Evolutionary conservation across 2,888 invertebrate genomes (phyloP), one percentile per base, ranked within the genome.

Genomic region (Muschampia plurimacula): DNA sequence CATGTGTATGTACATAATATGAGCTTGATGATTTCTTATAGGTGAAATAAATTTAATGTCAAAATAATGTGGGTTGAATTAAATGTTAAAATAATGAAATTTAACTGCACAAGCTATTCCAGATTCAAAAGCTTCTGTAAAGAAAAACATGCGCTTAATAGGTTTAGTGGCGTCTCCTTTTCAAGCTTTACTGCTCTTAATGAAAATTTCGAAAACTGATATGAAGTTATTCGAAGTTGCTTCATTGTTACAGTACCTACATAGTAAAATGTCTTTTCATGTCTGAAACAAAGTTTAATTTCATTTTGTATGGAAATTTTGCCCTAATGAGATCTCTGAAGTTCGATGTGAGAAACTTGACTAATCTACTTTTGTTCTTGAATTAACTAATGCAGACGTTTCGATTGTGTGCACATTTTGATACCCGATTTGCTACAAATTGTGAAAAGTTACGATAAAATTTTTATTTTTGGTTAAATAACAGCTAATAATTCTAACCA

Each of bases 221-320:
- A 9, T 62, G 39, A 49, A 69, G 62, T 49, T 67, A 39, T 57
- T 67, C 13, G 28, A 49, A 69, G 49, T 52, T 52, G 46, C 15
- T 12, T 36, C 13, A 60, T 49, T 68, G 62, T 49, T 12, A 44
- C 32, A 41, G 59, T 59, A 59, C 62, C 12, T 36, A 69, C 68
- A 44, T 32, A 32, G 46, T 60, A 60, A 64, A 22, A 67, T 49
- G 36, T 39, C 28, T 49, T 52, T 36, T 62, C 39, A 62, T 69
- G 22, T 49, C 32, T 66, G 9, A 15, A 22, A 28, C n/a, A 15
- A 62, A 62, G 55, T 67, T 67, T 55, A 52, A 41, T 57, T 67
- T 41, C 6, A 41, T 67, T 62, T 41, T 62, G 62, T 41, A 62
- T 62, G 36, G 9, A 62, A 62, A 62, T 62, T 1, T 62, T 41